Evolutionary conservation across 2,113 vertebrate species (phyloP).

Genomic region (Megaceryle maxima): DNA sequence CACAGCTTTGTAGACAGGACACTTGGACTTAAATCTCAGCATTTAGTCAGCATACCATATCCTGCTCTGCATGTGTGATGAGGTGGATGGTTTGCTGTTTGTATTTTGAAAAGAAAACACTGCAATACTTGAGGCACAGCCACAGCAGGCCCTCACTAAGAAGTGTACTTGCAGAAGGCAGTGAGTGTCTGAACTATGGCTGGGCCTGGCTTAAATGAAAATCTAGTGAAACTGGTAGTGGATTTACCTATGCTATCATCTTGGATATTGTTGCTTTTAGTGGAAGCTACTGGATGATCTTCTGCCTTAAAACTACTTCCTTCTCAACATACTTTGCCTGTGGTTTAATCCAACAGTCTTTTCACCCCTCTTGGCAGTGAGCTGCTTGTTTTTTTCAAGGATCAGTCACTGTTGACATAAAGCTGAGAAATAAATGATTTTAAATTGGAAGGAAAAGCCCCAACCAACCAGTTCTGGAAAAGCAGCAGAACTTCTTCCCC

Average conservation of each 20-base stretch:
- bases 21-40: not conserved
- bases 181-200: not conserved
- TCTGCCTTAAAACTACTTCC: not conserved
- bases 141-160: not conserved
- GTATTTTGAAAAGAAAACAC: not conserved
- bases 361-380: not conserved
- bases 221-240: not conserved
- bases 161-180: not conserved
- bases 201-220: not conserved
- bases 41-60: not conserved
- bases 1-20: not conserved
- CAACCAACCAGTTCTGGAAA: not conserved
- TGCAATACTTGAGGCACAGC: not conserved
- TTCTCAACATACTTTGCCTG: not conserved
- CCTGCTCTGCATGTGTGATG: not conserved
- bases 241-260: not conserved
- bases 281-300: not conserved
- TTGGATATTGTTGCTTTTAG: not conserved
- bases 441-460: not conserved
- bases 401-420: not conserved
- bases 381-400: not conserved
- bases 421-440: not conserved
- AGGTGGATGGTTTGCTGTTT: not conserved
- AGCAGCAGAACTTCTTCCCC: not conserved
- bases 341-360: not conserved